Conservation (phyloP, 2,888 invertebrate genomes). For the Opisthograptis luteolata region DNA sequence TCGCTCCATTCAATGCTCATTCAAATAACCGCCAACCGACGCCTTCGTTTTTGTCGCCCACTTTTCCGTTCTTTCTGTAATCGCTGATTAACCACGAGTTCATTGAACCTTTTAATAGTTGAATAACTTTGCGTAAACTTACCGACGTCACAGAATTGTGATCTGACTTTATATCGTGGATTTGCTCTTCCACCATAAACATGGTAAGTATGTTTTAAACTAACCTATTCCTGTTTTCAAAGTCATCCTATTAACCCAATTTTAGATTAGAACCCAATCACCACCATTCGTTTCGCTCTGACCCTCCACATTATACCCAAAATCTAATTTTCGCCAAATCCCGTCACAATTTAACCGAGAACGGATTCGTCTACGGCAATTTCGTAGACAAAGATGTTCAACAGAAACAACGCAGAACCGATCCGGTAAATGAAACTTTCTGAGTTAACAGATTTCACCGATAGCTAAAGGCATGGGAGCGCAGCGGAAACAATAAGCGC, state of each 20-base stretch:
- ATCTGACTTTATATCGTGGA: no score
- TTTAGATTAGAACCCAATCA: constrained; percentile 43
- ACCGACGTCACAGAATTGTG: no score
- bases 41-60: constrained; percentile 29
- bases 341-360: constrained; percentile 53
- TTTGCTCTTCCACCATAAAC: no score
- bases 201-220: no score
- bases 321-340: constrained; percentile 69
- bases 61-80: constrained; percentile 62
- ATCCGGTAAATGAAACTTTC: constrained; percentile 68
- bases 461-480: constrained; percentile 61
- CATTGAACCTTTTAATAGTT: constrained; percentile 42
- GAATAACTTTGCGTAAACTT: constrained; percentile 12
- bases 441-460: constrained; percentile 65
- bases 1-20: constrained; percentile 65
- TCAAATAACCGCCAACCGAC: constrained; percentile 53
- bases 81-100: constrained; percentile 60
- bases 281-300: constrained; percentile 59
- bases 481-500: constrained; percentile 67
- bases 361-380: constrained; percentile 65
- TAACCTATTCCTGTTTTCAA: neutral
- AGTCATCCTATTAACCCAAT: neutral
- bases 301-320: constrained; percentile 56
- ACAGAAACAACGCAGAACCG: constrained; percentile 77
- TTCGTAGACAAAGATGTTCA: constrained; percentile 77